Base-by-base conservation (phyloP, 2,797 vertebrate species). In the Epinephelus malabaricus region DNA sequence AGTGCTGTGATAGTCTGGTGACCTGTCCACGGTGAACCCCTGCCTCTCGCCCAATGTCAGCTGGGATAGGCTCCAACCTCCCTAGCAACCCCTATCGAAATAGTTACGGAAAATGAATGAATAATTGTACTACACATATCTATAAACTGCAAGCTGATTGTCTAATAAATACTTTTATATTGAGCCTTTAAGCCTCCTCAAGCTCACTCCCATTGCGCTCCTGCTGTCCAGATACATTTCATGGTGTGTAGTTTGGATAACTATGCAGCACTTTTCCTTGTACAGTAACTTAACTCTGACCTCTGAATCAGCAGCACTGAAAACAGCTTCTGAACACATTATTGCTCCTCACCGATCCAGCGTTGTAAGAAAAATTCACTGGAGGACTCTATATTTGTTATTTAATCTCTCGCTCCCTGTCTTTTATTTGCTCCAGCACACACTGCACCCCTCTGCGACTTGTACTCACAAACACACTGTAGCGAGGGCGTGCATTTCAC, bases 241-340 rank as follows among this genome's bases (percentile, higher is more conserved):
- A 76, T 60, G 45, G 60, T 34, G 23, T 54, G 50, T 15, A 51
- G 56, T 34, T 43, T 23, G 49, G 59, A 45, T 38, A 82, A 78
- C 75, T 50, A 53, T 49, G 79, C 77, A 47, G 63, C 46, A 58
- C 55, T 80, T 86, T 84, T 56, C 51, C 56, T 67, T 18, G 38
- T 43, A 65, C 69, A 69, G 47, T 59, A 78, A 69, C 64, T 82
- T 81, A 56, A 53, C 66, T 69, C 47, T 75, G 84, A 76, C 82
- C 81, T 86, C 76, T 88, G 82, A 87, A 79, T 88, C 87, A 91
- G 84, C 76, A 80, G 10, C 51, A n/a, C 53, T 47, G 62, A 46
- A 68, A 82, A 68, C 50, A 50, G 34, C 56, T 21, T 73, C 53
- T 8, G 43, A 81, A 83, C 65, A 55, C 55, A 78, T 68, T 51